Conservation (phyloP, 2,797 vertebrate genomes). For the Enteromius afrohamiltoni region DNA sequence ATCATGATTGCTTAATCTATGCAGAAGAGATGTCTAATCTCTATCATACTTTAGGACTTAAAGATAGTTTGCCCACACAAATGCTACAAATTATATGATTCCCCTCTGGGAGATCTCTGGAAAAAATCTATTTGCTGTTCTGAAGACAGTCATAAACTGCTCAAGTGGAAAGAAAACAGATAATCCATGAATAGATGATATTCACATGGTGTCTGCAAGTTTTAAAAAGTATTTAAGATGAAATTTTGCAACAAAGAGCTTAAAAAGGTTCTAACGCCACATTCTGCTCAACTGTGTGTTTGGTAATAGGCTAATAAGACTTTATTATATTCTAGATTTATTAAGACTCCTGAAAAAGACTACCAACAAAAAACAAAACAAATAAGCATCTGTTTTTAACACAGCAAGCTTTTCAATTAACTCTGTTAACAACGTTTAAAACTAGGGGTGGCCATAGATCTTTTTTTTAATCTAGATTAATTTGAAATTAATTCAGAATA, state of each 20-base stretch:
- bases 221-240: neutral
- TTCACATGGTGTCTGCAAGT: slow-evolving; percentile 11
- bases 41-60: slow-evolving; percentile 61
- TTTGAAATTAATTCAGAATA: too few relatives aligned
- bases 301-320: neutral
- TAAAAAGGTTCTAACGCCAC: neutral
- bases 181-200: slow-evolving; percentile 12
- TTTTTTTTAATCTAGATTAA: too few relatives aligned
- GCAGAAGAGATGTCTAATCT: slow-evolving; percentile 62
- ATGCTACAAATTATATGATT: neutral
- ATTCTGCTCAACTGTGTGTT: neutral
- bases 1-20: slow-evolving; percentile 66
- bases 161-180: slow-evolving; percentile 49
- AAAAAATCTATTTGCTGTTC: slow-evolving; percentile 32
- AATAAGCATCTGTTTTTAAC: neutral
- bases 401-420: neutral
- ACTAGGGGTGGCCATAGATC: too few relatives aligned
- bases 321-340: neutral
- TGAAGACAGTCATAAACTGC: slow-evolving; percentile 33
- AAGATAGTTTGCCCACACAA: slow-evolving; percentile 37
- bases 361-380: neutral
- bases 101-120: slow-evolving; percentile 1
- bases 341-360: neutral
- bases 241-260: neutral
- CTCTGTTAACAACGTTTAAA: neutral